Percentiles rank a stretch among this genome's conserved stretches.
phyloP scores from a whole-genome alignment of 2,888 invertebrate genomes.

The Portevinia maculata region DNA sequence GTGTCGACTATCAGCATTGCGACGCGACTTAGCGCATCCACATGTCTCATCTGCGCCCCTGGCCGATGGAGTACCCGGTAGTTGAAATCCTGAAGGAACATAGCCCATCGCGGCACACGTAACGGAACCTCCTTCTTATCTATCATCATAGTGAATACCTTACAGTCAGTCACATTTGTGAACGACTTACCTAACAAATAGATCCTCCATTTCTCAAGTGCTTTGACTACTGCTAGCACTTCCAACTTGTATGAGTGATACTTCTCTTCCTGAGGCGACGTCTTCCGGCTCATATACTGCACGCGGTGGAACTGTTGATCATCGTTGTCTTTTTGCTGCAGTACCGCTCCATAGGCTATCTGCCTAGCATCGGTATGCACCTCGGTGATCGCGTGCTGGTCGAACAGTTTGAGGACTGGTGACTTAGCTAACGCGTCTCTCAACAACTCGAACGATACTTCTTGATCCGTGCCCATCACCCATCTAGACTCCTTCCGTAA shows the following conservation, averaged over 20 bases:
- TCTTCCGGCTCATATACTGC: no score
- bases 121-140: constrained; percentile 9
- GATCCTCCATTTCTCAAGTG: constrained; percentile 64
- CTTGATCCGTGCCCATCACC: constrained; percentile 69
- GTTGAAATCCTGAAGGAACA: constrained; percentile 42
- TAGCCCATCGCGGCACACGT: constrained; percentile 31
- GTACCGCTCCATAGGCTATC: constrained; percentile 67
- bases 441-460: constrained; percentile 61
- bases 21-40: constrained; percentile 30
- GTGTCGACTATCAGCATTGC: constrained; percentile 4
- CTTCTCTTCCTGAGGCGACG: constrained; percentile 64
- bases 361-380: constrained; percentile 62
- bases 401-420: constrained; percentile 51
- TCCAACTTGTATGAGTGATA: constrained; percentile 75
- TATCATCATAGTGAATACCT: constrained; percentile 66
- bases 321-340: background rate
- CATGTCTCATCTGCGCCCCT: constrained; percentile 25
- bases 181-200: no score
- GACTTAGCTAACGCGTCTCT: constrained; percentile 12
- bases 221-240: constrained; percentile 58
- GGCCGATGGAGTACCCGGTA: constrained; percentile 35
- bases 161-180: constrained; percentile 74
- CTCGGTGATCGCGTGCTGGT: constrained; percentile 51
- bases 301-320: background rate
- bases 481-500: constrained; percentile 74